Conservation (phyloP, 2,888 invertebrate genomes). For the Alviniconcha strummeri region DNA sequence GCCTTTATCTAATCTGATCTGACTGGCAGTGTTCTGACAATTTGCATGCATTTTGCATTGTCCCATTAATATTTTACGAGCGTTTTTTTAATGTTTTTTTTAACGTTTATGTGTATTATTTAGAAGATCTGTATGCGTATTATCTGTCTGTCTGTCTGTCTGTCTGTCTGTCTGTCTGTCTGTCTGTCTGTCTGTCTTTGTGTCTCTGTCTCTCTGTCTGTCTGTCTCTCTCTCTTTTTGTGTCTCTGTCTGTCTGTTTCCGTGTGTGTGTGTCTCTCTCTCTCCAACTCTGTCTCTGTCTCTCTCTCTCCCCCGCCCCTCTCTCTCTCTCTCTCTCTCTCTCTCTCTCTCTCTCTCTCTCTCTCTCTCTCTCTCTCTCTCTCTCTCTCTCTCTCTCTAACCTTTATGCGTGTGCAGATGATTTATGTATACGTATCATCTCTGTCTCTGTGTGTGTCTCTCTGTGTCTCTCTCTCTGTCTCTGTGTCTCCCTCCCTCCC, state of each 20-base stretch:
- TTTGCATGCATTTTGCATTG: too few species aligned
- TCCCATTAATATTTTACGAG: too few species aligned
- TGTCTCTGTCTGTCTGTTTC: constrained; percentile 10
- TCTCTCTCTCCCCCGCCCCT: not conserved
- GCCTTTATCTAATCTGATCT: too few species aligned
- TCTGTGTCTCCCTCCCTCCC: not conserved
- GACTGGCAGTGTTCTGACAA: too few species aligned
- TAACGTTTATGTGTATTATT: not conserved
- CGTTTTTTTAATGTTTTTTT: too few species aligned
- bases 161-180: not conserved
- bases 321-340: not conserved
- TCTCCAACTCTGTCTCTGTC: not conserved
- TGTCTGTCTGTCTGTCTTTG: not conserved
- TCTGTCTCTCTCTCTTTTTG: not conserved
- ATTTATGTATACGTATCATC: not conserved
- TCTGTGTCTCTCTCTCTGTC: not conserved
- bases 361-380: not conserved
- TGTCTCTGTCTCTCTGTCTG: not conserved
- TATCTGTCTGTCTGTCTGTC: not conserved
- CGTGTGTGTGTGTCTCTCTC: constrained; percentile 6
- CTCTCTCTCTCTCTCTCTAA: not conserved
- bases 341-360: not conserved
- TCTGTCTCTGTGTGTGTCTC: not conserved
- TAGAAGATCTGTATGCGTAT: not conserved
- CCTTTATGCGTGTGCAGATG: not conserved